Conservation (phyloP, 2,888 invertebrate species). For the Drosophila stalkeri region DNA sequence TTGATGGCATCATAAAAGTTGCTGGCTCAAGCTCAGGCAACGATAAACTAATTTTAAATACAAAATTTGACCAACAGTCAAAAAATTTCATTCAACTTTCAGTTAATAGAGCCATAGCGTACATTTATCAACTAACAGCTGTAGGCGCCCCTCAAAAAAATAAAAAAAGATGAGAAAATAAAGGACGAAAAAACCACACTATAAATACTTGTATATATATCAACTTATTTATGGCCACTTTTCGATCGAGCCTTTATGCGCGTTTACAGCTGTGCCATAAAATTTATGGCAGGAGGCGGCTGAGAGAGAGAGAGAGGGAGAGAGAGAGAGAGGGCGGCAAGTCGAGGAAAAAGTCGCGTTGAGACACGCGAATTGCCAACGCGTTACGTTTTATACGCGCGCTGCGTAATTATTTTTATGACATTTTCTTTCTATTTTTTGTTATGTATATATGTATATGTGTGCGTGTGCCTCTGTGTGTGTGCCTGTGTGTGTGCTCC, state of each 20-base stretch:
- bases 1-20: slow-evolving; percentile 37
- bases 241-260: slow-evolving; percentile 76
- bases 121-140: slow-evolving; percentile 55
- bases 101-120: slow-evolving; percentile 48
- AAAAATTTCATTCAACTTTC: slow-evolving; percentile 25
- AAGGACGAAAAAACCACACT: slow-evolving; percentile 59
- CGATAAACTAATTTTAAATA: slow-evolving; percentile 29
- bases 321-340: not conserved
- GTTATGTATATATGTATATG: slow-evolving; percentile 6
- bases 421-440: slow-evolving; percentile 57
- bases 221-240: slow-evolving; percentile 79
- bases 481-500: slow-evolving; percentile 20
- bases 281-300: slow-evolving; percentile 57
- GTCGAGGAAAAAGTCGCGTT: slow-evolving; percentile 28
- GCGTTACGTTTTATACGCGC: slow-evolving; percentile 67
- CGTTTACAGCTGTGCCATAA: slow-evolving; percentile 74
- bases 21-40: not conserved
- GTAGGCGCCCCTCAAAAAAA: slow-evolving; percentile 28
- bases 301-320: not conserved
- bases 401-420: slow-evolving; percentile 80
- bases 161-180: too few relatives aligned
- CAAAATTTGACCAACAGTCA: slow-evolving; percentile 21
- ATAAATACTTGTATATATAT: slow-evolving; percentile 65
- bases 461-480: not conserved
- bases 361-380: slow-evolving; percentile 60